Base-by-base conservation (phyloP, 2,113 vertebrate genomes). In the Amblyopsis rosae region DNA sequence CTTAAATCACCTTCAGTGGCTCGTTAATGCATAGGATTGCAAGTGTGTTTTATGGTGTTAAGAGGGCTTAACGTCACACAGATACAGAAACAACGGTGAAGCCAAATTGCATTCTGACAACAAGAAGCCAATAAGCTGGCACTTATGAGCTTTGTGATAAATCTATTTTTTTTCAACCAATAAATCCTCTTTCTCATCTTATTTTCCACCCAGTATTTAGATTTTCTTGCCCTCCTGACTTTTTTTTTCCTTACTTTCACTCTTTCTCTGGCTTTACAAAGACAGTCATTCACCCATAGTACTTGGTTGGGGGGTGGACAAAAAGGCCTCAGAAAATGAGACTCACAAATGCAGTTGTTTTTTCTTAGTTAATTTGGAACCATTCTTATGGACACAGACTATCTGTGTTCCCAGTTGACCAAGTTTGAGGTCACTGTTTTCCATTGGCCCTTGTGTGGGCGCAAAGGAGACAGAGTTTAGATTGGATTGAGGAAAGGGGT, bases 201-300 rank as follows among this genome's bases (percentile, higher is more conserved):
- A 64, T 12, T 16, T 17, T 51, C 50, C 55, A 48, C 55, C 49
- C 66, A 62, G 56, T 26, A 2, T 72, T 70, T 68, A 69, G 26
- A 59, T 53, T 63, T 62, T n/a, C 55, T 19, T 19, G 13, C 46
- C 10, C n/a, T 59, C 65, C 60, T 73, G 76, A 72, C 63, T 69
- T 12, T 53, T 16, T 53, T 16, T 62, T 35, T 56, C 79, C 81
- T 85, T 82, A 66, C 17, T 85, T 82, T 86, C 70, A 66, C 62
- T 67, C 83, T 78, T 88, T 89, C 80, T 84, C 67, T 62, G 0
- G n/a, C 66, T 61, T 67, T 67, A 89, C 87, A 90, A 89, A 87
- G 88, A 70, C 62, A 0, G 26, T 65, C 75, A 82, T 90, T 91
- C 82, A 88, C 26, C 58, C 69, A 12, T 50, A 70, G 50, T 71